These are phyloP conservation scores for Chironomus tepperi DNA, from an alignment of 1,140 invertebrate genomes.

Conservation along the genomic window DNA sequence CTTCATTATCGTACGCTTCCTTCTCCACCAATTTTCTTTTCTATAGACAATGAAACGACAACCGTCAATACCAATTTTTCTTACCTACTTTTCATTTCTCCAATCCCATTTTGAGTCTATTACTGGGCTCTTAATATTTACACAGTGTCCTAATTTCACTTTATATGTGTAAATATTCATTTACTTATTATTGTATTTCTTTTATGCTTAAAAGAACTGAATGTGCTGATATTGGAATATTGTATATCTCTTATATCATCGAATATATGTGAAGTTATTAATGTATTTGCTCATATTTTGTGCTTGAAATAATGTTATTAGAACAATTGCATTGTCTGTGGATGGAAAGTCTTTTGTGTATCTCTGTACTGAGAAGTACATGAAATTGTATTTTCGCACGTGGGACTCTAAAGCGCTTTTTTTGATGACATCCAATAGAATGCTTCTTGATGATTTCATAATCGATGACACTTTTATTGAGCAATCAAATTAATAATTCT, in stretches of 20 bases:
- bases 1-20: slow-evolving; percentile 5
- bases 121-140: neutral
- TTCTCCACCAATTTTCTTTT: slow-evolving; percentile 7
- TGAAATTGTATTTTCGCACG: too few relatives aligned
- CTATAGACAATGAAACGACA: neutral
- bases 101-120: slow-evolving; percentile 7
- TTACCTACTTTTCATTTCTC: slow-evolving; percentile 12
- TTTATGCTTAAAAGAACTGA: neutral
- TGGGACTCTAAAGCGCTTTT: too few relatives aligned
- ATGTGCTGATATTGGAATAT: too few relatives aligned
- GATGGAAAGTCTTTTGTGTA: too few relatives aligned
- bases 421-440: too few relatives aligned
- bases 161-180: neutral
- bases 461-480: too few relatives aligned
- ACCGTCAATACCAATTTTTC: neutral
- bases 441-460: too few relatives aligned
- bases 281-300: neutral
- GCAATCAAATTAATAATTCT: too few relatives aligned
- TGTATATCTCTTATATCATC: too few relatives aligned
- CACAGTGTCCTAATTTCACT: slow-evolving; percentile 17
- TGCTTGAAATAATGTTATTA: neutral
- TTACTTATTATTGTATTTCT: neutral
- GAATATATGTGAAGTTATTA: too few relatives aligned
- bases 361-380: too few relatives aligned
- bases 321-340: neutral